Conservation (phyloP, 2,797 vertebrate genomes). For the Lacerta agilis region DNA sequence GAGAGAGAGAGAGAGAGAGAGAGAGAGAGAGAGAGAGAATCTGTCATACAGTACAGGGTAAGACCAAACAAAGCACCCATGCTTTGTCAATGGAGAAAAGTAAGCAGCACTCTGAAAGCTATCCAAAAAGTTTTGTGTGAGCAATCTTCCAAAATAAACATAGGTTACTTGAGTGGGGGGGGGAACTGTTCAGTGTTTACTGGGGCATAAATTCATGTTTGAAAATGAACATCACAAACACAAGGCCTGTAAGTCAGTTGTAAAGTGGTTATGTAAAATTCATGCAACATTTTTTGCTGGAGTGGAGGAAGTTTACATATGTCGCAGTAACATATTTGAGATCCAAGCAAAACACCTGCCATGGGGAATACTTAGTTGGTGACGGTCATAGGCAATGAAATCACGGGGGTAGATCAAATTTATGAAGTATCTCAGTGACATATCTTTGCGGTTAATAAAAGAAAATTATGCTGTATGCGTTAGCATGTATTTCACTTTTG, state of each 20-base stretch:
- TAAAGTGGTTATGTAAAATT: neutral
- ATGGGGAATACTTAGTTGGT: rapidly evolving
- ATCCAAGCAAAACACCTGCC: slow-evolving; percentile 4
- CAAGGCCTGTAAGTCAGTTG: slow-evolving; percentile 2
- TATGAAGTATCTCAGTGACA: slow-evolving; percentile 66
- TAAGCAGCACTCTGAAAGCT: neutral
- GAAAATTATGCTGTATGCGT: slow-evolving; percentile 75
- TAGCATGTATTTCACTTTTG: slow-evolving; percentile 77
- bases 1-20: no score
- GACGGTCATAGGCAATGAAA: slow-evolving; percentile 42
- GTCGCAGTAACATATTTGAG: neutral
- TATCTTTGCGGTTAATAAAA: slow-evolving; percentile 73
- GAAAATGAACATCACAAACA: slow-evolving; percentile 33
- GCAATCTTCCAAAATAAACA: slow-evolving; percentile 7
- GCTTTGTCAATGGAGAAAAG: neutral
- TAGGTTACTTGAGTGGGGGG: neutral
- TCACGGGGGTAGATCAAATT: slow-evolving; percentile 50
- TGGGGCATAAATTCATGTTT: slow-evolving; percentile 41
- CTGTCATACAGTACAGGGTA: neutral
- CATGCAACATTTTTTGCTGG: slow-evolving; percentile 45
- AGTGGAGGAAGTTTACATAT: neutral
- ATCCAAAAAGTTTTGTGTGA: neutral
- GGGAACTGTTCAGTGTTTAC: neutral
- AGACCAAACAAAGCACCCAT: neutral
- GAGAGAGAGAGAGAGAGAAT: no score